Percentiles rank a stretch among this genome's conserved stretches.
Evolutionary conservation across 2,888 invertebrate species (phyloP).

Genomic region (Dynastes grantii): DNA sequence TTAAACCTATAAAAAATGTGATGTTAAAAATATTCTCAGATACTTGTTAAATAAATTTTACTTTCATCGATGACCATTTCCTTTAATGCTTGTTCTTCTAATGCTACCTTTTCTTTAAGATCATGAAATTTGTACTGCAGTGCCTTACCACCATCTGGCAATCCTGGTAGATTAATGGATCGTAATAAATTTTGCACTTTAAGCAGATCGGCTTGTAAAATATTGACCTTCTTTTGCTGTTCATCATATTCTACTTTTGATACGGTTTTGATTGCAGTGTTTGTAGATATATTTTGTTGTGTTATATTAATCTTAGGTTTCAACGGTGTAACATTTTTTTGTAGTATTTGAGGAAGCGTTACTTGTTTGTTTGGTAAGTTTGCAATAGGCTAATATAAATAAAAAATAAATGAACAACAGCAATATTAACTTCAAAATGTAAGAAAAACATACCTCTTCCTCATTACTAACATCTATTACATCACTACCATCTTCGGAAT

Average conservation of each 20-base stretch:
- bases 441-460: conserved; percentile 65
- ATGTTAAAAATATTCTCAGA: conserved; percentile 17
- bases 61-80: conserved; percentile 70
- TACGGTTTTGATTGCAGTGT: conserved; percentile 8
- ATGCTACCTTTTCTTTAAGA: conserved; percentile 70
- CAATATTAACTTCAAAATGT: background rate
- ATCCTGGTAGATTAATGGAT: conserved; percentile 64
- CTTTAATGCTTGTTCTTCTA: conserved; percentile 72
- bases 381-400: background rate
- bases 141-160: conserved; percentile 79
- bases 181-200: conserved; percentile 56
- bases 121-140: conserved; percentile 71
- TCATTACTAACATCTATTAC: conserved; percentile 72
- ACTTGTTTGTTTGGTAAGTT: conserved; percentile 8
- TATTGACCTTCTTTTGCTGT: conserved; percentile 42
- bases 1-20: conserved; percentile 19
- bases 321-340: background rate
- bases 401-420: background rate
- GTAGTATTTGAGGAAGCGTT: conserved; percentile 10
- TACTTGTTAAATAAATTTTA: conserved; percentile 54
- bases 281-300: background rate
- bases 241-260: conserved; percentile 39
- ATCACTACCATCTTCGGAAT: conserved; percentile 26
- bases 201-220: conserved; percentile 12
- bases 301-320: background rate